phyloP scores from a whole-genome alignment of 2,888 invertebrate species.

The Dolichomitus sp. region DNA sequence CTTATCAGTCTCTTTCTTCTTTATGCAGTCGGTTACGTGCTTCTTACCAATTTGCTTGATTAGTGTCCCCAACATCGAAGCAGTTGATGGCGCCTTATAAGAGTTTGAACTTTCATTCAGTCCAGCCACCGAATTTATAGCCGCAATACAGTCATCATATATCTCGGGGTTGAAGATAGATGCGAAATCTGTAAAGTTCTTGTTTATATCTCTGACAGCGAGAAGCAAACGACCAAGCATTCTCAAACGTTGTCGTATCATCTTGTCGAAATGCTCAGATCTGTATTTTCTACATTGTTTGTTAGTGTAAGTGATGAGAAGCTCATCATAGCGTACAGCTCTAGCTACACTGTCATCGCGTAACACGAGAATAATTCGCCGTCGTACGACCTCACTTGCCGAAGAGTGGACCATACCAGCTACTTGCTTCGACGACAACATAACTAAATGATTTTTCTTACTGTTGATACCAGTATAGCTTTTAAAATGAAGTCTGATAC shows the following conservation, averaged over 20 bases:
- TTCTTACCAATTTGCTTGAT: conserved; percentile 56
- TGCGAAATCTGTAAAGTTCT: conserved; percentile 54
- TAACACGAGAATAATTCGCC: not conserved
- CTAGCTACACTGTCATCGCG: not conserved
- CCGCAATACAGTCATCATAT: conserved; percentile 47
- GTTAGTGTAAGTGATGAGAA: not conserved
- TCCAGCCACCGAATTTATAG: conserved; percentile 44
- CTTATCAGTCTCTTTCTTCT: conserved; percentile 16
- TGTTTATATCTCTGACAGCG: conserved; percentile 22
- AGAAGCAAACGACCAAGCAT: conserved; percentile 44
- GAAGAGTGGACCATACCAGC: not conserved
- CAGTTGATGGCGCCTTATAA: conserved; percentile 46
- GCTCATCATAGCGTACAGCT: not conserved
- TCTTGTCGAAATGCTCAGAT: not conserved
- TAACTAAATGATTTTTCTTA: too few species aligned
- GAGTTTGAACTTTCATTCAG: conserved; percentile 37
- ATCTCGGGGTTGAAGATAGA: conserved; percentile 43
- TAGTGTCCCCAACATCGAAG: conserved; percentile 47
- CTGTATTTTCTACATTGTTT: not conserved
- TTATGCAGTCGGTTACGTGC: conserved; percentile 43
- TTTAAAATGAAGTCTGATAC: too few species aligned
- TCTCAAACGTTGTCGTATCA: not conserved
- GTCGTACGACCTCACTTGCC: not conserved
- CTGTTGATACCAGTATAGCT: too few species aligned
- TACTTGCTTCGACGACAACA: not conserved